Evolutionary conservation across 2,888 invertebrate genomes (phyloP).

Genomic region (Lepetodrilus schrolli): DNA sequence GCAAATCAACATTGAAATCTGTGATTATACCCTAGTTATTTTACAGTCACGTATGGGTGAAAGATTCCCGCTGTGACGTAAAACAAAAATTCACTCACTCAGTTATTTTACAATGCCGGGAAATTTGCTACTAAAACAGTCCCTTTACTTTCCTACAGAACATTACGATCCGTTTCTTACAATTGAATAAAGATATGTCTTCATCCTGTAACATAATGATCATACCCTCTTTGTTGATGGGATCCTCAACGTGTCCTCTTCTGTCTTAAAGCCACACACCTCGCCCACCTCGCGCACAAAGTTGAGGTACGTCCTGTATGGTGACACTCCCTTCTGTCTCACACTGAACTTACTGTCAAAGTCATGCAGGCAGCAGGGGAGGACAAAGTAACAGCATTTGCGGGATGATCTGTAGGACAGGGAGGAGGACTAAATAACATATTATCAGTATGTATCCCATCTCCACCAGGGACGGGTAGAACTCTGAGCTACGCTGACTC

Average conservation of each 20-base stretch:
- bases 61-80: too few relatives aligned
- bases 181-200: neutral
- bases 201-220: neutral
- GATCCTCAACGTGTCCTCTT: slow-evolving; percentile 90
- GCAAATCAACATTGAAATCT: too few relatives aligned
- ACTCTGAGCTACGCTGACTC: too few relatives aligned
- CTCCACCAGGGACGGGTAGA: too few relatives aligned
- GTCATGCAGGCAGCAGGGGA: slow-evolving; percentile 96
- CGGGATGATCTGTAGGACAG: slow-evolving; percentile 77
- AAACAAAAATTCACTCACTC: too few relatives aligned
- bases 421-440: neutral
- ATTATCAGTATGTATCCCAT: too few relatives aligned
- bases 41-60: too few relatives aligned
- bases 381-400: slow-evolving; percentile 86
- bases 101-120: too few relatives aligned
- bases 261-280: slow-evolving; percentile 85
- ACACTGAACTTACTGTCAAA: slow-evolving; percentile 90
- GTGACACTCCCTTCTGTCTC: slow-evolving; percentile 78
- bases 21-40: too few relatives aligned
- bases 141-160: too few relatives aligned
- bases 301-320: slow-evolving; percentile 80
- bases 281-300: slow-evolving; percentile 78
- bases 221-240: slow-evolving; percentile 96
- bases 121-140: too few relatives aligned
- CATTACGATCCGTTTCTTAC: too few relatives aligned